Evolutionary conservation across 2,888 invertebrate species (phyloP), one percentile per base, ranked within the genome.

Genomic region (Caenorhabditis zanzibari): DNA sequence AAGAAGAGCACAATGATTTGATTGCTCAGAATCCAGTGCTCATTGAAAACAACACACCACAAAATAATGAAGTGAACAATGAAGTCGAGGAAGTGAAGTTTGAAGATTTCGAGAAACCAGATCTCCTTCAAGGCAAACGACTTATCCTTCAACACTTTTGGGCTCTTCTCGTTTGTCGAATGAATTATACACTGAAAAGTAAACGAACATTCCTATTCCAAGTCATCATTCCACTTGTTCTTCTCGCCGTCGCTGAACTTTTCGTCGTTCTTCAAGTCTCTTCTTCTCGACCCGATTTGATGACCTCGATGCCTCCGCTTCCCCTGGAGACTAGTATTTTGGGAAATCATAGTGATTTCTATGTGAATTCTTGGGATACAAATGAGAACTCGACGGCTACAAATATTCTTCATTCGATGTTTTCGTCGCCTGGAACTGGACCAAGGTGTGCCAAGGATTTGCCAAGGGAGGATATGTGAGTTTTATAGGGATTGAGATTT

Each of bases 151-250:
- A 88, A 38, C 91, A 91, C 71, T 83, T 86, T 14, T 77, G 77
- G 63, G 91, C 91, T 2, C 81, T 91, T 26, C 73, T 91, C 61
- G 75, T 82, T 12, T 89, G 89, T 56, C 75, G 90, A 52, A 61
- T 82, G 38, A 84, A 88, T 59, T 89, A 87, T 74, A 86, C 89
- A 0, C 82, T 83, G 44, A 82, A 89, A 47, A 89, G 86, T 41
- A 76, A 76, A 68, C 56, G 86, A n/a, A 82, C 85, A 12, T 71
- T 89, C 14, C 82, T 89, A 24, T 88, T 87, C 47, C 82, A 82
- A 68, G 76, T 82, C 47, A 72, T 88, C 38, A 81, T 88, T 1
- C 90, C 90, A 9, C 77, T 91, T 0, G 49, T 86, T 3, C 85
- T 90, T 19, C 85, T 90, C 16, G 81, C 90, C 9, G 66, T 79